These are phyloP conservation scores for Bruchidius siliquastri DNA, from an alignment of 2,888 invertebrate genomes.

Conservation along the genomic window DNA sequence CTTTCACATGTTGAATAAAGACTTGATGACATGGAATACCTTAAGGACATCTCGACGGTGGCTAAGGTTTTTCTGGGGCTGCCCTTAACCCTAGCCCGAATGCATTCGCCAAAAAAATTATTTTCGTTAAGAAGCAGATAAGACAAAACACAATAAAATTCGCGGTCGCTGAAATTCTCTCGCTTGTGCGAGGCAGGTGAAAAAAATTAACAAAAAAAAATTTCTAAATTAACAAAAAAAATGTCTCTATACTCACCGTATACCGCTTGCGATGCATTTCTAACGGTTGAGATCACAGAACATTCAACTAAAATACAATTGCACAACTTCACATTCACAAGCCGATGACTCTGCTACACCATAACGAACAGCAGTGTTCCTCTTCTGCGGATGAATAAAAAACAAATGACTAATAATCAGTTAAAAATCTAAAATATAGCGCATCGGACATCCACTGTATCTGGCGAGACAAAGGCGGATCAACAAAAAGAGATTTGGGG, in stretches of 20 bases:
- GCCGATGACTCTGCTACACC: background rate
- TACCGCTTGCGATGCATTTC: background rate
- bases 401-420: constrained; percentile 14
- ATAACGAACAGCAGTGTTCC: background rate
- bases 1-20: too few species aligned
- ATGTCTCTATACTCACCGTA: background rate
- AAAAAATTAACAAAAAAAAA: too few species aligned
- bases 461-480: background rate
- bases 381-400: constrained; percentile 10
- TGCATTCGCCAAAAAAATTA: too few species aligned
- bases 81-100: too few species aligned
- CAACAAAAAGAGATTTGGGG: background rate
- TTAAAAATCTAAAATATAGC: constrained; percentile 18
- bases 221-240: too few species aligned
- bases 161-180: too few species aligned
- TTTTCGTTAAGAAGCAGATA: too few species aligned
- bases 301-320: background rate
- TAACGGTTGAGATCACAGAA: background rate
- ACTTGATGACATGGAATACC: too few species aligned
- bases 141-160: too few species aligned
- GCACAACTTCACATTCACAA: constrained; percentile 2
- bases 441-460: background rate
- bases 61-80: too few species aligned
- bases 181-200: too few species aligned
- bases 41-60: too few species aligned